A percentile compares a stretch with the other conserved stretches of the same genome.
These are phyloP conservation scores for Beaufortia kweichowensis DNA, from an alignment of 2,113 vertebrate species.

Conservation along the genomic window DNA sequence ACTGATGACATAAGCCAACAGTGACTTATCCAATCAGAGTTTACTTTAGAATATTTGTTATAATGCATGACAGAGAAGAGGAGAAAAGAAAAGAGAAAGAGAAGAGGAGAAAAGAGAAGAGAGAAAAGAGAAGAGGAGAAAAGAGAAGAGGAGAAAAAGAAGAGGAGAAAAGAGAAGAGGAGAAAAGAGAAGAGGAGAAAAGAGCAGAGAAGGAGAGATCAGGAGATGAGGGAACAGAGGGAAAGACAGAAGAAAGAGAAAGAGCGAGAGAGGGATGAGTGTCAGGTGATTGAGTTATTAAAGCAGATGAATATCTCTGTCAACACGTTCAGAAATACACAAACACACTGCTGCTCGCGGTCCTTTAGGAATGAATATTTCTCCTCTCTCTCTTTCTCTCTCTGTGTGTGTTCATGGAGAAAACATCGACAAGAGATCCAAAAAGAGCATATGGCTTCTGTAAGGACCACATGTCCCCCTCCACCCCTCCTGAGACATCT, in stretches of 20 bases:
- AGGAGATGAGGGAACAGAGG: neutral
- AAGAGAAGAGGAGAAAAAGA: neutral
- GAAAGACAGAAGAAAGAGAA: neutral
- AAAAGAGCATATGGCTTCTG: constrained; percentile 29
- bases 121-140: neutral
- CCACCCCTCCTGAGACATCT: neutral
- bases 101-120: neutral
- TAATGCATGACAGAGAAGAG: neutral
- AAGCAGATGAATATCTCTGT: constrained; percentile 59
- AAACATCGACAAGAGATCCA: neutral
- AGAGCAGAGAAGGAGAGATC: neutral
- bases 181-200: neutral
- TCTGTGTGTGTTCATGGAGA: constrained; percentile 11
- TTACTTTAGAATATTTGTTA: no score
- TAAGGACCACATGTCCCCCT: constrained; percentile 28
- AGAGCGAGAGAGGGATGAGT: constrained; percentile 2
- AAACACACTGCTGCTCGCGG: neutral
- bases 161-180: neutral
- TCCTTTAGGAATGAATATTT: constrained; percentile 18
- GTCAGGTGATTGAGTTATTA: constrained; percentile 59
- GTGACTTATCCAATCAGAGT: no score
- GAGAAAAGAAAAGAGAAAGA: neutral
- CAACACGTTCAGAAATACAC: constrained; percentile 29
- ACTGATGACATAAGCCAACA: no score
- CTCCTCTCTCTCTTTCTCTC: neutral